These are phyloP conservation scores for Pentalonia nigronervosa DNA, from an alignment of 1,140 invertebrate genomes.

Conservation along the genomic window DNA sequence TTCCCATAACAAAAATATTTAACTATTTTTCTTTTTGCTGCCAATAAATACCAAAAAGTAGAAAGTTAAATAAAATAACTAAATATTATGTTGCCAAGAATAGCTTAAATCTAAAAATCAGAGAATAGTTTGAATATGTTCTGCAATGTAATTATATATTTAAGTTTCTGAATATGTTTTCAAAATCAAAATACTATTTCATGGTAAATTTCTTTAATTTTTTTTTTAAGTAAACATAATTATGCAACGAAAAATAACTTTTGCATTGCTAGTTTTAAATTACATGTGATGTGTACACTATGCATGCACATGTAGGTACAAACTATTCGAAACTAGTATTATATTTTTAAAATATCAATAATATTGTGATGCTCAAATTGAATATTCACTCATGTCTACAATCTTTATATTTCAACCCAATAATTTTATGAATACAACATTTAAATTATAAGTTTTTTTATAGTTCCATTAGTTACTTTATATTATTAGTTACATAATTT, in stretches of 20 bases:
- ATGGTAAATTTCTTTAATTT: not conserved
- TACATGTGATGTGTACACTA: not conserved
- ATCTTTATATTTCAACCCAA: not conserved
- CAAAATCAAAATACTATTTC: not conserved
- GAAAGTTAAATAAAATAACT: not conserved
- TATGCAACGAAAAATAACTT: not conserved
- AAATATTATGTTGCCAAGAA: not conserved
- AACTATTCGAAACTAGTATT: not conserved
- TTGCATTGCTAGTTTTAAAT: not conserved
- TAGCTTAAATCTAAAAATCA: not conserved
- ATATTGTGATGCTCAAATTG: not conserved
- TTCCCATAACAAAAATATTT: not conserved
- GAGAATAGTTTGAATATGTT: not conserved
- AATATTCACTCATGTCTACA: not conserved
- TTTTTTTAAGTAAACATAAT: not conserved
- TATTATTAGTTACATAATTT: not conserved
- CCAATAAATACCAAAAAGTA: not conserved
- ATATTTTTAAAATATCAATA: slow-evolving; percentile 13
- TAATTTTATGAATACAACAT: not conserved
- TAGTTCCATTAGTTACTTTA: not conserved
- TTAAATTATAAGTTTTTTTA: not conserved
- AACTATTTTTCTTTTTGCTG: not conserved
- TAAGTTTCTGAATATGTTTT: not conserved
- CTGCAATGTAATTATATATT: not conserved
- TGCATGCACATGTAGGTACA: not conserved